A percentile compares a stretch with the other conserved stretches of the same genome.
phyloP scores from a whole-genome alignment of 2,888 invertebrate species.

The Ornithoptera priamus region DNA sequence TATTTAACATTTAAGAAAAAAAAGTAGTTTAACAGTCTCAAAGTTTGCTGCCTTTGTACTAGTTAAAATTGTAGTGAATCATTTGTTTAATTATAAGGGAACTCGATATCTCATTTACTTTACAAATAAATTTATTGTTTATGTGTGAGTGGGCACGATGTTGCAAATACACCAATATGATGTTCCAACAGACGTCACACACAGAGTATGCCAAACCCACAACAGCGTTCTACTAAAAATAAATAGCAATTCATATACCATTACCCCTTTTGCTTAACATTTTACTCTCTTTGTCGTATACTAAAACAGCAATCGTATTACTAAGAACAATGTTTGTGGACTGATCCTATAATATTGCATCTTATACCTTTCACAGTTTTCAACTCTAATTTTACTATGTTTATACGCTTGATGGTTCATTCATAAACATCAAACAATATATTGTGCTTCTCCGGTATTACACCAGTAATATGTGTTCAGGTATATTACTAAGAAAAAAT shows the following conservation, averaged over 20 bases:
- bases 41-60: background rate
- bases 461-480: background rate
- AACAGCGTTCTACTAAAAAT: conserved; percentile 2
- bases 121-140: conserved; percentile 8
- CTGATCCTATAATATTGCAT: background rate
- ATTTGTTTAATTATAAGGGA: background rate
- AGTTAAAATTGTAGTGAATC: background rate
- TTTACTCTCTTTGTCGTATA: background rate
- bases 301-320: conserved; percentile 1
- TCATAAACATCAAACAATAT: conserved; percentile 23
- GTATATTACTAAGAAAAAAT: background rate
- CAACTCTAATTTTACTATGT: conserved; percentile 8
- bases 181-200: conserved; percentile 2
- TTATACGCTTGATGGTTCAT: conserved; percentile 21
- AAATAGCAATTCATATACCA: background rate
- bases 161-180: background rate
- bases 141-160: conserved; percentile 10
- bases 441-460: background rate
- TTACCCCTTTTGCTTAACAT: conserved; percentile 5
- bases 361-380: conserved; percentile 11
- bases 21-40: background rate
- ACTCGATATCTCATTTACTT: conserved; percentile 6
- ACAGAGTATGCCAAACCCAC: background rate
- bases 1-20: background rate
- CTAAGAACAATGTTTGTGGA: background rate